phyloP scores from a whole-genome alignment of 2,888 invertebrate species.

The Euphydryas editha region DNA sequence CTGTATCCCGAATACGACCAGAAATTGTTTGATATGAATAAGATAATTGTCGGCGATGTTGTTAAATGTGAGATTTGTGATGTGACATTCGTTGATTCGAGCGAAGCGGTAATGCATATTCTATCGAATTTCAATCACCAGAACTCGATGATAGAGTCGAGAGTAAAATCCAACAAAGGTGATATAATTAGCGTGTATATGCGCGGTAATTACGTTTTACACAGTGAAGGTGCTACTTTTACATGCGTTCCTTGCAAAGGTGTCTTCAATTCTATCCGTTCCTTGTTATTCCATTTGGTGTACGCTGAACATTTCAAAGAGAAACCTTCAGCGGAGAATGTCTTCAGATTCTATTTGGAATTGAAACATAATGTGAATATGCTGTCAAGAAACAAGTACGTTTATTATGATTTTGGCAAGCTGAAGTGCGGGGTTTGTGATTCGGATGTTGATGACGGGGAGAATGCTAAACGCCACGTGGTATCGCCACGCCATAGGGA shows the following conservation, averaged over 20 bases:
- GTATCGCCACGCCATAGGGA: slow-evolving; percentile 71
- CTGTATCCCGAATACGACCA: slow-evolving; percentile 59
- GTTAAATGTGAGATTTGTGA: slow-evolving; percentile 65
- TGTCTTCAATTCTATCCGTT: slow-evolving; percentile 69
- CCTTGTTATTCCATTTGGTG: slow-evolving; percentile 67
- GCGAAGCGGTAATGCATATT: slow-evolving; percentile 61
- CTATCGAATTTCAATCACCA: slow-evolving; percentile 67
- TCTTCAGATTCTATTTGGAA: slow-evolving; percentile 76
- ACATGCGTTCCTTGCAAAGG: slow-evolving; percentile 63
- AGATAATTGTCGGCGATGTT: slow-evolving; percentile 49
- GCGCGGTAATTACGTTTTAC: slow-evolving; percentile 69
- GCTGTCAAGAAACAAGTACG: slow-evolving; percentile 72
- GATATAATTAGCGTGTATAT: slow-evolving; percentile 77
- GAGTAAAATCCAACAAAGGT: slow-evolving; percentile 57
- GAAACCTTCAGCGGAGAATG: slow-evolving; percentile 65
- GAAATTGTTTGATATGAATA: slow-evolving; percentile 57
- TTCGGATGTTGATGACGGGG: slow-evolving; percentile 63
- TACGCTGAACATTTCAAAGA: slow-evolving; percentile 68
- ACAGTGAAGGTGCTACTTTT: slow-evolving; percentile 68
- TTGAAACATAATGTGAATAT: slow-evolving; percentile 75
- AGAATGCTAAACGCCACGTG: slow-evolving; percentile 76
- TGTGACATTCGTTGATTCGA: slow-evolving; percentile 53
- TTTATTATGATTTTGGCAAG: slow-evolving; percentile 70
- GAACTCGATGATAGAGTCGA: slow-evolving; percentile 56
- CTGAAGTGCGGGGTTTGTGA: slow-evolving; percentile 75